Evolutionary conservation across 2,888 invertebrate species (phyloP).

Genomic region (Philaethria dido): DNA sequence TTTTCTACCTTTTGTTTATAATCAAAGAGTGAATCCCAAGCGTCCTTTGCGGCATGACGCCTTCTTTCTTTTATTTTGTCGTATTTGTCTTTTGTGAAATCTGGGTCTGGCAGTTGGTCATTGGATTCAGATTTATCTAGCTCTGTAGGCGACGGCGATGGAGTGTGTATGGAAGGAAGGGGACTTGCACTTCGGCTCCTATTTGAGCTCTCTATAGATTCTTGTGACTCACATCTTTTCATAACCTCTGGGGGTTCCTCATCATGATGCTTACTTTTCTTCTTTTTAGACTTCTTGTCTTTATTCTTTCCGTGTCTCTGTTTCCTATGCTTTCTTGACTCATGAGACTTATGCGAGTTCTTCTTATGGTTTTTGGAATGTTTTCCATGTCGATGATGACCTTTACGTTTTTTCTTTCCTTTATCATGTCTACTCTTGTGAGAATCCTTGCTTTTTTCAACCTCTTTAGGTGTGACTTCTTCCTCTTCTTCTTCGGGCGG

Average conservation of each 20-base stretch:
- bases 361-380: constrained; percentile 77
- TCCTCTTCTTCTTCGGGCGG: constrained; percentile 17
- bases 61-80: constrained; percentile 85
- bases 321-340: constrained; percentile 62
- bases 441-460: constrained; percentile 68
- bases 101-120: constrained; percentile 62
- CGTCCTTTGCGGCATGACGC: constrained; percentile 77
- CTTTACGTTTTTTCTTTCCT: constrained; percentile 73
- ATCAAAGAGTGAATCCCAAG: constrained; percentile 76
- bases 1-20: constrained; percentile 73
- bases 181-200: constrained; percentile 76
- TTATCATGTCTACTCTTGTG: constrained; percentile 72
- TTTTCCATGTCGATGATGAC: constrained; percentile 75
- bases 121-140: constrained; percentile 48
- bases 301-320: constrained; percentile 69
- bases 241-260: constrained; percentile 53
- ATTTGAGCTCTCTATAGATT: constrained; percentile 72
- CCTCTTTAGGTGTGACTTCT: constrained; percentile 34
- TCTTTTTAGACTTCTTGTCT: constrained; percentile 78
- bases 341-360: constrained; percentile 64
- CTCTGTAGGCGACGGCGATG: constrained; percentile 68
- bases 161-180: constrained; percentile 75
- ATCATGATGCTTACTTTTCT: constrained; percentile 70
- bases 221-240: constrained; percentile 58
- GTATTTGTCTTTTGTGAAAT: constrained; percentile 84